phyloP scores from a whole-genome alignment of 2,888 invertebrate genomes.

The Uropetala carovei region DNA sequence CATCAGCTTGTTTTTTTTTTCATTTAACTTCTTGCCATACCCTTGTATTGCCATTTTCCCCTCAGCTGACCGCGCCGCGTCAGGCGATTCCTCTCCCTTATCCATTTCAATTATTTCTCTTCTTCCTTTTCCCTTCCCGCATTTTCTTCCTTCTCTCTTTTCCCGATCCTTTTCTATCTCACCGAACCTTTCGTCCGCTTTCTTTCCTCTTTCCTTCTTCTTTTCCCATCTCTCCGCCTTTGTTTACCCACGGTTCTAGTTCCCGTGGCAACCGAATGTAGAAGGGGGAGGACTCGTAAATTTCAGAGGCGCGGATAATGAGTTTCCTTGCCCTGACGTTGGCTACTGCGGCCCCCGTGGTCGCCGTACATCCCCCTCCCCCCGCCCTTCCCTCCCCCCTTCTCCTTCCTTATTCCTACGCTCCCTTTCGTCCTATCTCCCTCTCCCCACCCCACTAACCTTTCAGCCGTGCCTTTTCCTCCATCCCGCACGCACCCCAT shows the following conservation, averaged over 20 bases:
- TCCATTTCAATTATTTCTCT: slow-evolving; percentile 28
- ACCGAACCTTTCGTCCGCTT: not conserved
- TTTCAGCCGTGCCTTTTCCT: not conserved
- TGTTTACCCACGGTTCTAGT: slow-evolving; percentile 16
- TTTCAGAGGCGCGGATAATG: slow-evolving; percentile 63
- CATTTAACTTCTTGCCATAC: not conserved
- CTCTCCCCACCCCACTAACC: not conserved
- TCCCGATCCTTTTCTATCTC: not conserved
- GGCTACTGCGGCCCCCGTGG: slow-evolving; percentile 61
- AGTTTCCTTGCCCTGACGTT: slow-evolving; percentile 56
- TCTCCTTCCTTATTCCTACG: not conserved
- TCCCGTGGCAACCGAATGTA: slow-evolving; percentile 57
- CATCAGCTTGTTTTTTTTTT: not conserved
- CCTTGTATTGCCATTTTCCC: not conserved
- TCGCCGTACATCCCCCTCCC: slow-evolving; percentile 56
- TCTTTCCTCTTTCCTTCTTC: slow-evolving; percentile 10
- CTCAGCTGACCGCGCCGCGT: not conserved
- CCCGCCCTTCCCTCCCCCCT: not conserved
- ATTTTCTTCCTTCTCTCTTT: not conserved
- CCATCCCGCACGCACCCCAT: not conserved
- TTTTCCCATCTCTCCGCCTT: slow-evolving; percentile 44
- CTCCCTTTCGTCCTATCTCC: not conserved
- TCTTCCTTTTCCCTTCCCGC: not conserved
- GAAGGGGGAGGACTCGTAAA: slow-evolving; percentile 50
- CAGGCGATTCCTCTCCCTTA: not conserved